Conservation (phyloP, 2,113 vertebrate species). For the Apodemus speciosus region DNA sequence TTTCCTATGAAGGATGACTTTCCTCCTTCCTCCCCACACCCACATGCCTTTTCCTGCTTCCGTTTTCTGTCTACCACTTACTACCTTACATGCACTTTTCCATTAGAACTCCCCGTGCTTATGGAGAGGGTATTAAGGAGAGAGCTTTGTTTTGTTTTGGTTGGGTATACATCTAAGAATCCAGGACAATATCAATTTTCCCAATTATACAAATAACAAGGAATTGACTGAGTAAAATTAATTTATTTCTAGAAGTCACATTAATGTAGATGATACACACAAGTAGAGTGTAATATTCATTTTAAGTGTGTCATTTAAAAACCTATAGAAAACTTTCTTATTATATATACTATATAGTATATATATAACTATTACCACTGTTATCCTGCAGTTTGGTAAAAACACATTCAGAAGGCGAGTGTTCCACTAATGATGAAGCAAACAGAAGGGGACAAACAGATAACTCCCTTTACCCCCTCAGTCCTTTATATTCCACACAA, state of each 20-base stretch:
- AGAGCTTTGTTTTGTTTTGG: not conserved
- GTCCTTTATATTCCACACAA: not conserved
- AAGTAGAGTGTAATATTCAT: not conserved
- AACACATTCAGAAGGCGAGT: not conserved
- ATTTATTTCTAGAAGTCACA: not conserved
- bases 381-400: not conserved
- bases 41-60: not conserved
- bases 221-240: not conserved
- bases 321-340: not conserved
- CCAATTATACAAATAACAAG: not conserved
- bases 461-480: not conserved
- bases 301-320: not conserved
- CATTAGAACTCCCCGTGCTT: not conserved
- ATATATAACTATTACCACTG: not conserved
- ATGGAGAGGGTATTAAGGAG: not conserved
- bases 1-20: not conserved
- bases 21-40: not conserved
- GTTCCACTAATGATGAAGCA: not conserved
- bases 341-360: not conserved
- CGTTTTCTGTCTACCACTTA: not conserved
- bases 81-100: not conserved
- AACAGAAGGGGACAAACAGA: not conserved
- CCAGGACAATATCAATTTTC: not conserved
- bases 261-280: not conserved
- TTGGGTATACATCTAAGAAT: not conserved